Evolutionary conservation across 2,113 vertebrate genomes (phyloP).

Genomic region (Numenius arquata): DNA sequence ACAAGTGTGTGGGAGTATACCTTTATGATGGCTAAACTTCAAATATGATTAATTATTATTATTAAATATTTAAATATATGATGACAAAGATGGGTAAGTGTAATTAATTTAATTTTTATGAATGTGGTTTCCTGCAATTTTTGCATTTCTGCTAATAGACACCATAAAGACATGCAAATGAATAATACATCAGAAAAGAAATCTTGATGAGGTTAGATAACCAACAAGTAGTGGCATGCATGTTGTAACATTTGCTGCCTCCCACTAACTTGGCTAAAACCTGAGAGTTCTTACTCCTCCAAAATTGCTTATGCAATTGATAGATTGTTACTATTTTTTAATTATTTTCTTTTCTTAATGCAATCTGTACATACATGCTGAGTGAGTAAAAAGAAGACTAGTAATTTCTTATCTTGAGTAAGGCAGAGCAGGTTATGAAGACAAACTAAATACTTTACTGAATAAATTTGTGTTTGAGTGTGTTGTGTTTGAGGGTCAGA

Average conservation of each 20-base stretch:
- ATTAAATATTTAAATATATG: no score
- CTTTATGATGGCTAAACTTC: neutral
- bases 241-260: neutral
- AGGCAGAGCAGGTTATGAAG: neutral
- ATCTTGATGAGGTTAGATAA: neutral
- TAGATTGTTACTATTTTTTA: neutral
- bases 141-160: neutral
- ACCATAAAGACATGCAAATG: neutral
- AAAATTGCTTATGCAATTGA: neutral
- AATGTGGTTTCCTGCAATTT: neutral
- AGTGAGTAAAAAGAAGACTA: neutral
- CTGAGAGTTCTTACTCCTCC: neutral
- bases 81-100: neutral
- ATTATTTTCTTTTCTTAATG: neutral
- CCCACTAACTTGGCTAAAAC: neutral
- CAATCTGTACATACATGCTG: neutral
- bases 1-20: accelerated
- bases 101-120: neutral
- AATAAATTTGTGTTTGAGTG: neutral
- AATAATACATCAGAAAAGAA: neutral
- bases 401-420: neutral
- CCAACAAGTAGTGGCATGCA: neutral
- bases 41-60: neutral
- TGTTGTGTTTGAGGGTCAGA: neutral
- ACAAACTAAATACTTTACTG: neutral